These are phyloP conservation scores for Scomber japonicus DNA, from an alignment of 2,113 vertebrate genomes.

Conservation along the genomic window DNA sequence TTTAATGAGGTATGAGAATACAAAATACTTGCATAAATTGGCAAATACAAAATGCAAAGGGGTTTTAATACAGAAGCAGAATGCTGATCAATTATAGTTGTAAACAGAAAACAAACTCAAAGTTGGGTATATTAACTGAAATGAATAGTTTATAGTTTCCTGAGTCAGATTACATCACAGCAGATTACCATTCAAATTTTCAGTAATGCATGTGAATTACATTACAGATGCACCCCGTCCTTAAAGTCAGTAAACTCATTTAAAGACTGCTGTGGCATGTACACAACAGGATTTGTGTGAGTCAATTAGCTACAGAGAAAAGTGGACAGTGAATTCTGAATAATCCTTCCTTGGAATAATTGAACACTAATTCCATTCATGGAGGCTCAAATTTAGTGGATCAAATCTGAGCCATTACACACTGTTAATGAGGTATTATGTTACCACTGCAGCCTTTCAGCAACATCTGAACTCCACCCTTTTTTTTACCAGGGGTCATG, in stretches of 20 bases:
- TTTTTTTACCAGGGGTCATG: conserved; percentile 21
- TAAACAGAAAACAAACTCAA: not conserved
- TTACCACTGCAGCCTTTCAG: conserved; percentile 9
- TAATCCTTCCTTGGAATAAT: too few relatives aligned
- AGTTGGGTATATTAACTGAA: not conserved
- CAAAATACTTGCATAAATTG: too few relatives aligned
- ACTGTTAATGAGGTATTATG: conserved; percentile 6
- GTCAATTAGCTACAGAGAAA: not conserved
- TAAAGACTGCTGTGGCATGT: not conserved
- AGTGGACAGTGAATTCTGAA: not conserved
- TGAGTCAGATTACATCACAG: not conserved
- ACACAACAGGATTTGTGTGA: not conserved
- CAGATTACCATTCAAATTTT: conserved; percentile 1
- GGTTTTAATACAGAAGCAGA: too few relatives aligned
- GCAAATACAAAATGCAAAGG: too few relatives aligned
- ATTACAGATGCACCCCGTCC: not conserved
- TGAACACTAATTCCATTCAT: too few relatives aligned
- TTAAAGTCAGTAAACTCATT: not conserved
- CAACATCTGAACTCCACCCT: conserved; percentile 41
- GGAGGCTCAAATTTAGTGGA: too few relatives aligned
- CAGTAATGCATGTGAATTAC: not conserved
- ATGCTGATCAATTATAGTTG: not conserved
- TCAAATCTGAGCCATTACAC: too few relatives aligned
- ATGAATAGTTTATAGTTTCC: not conserved
- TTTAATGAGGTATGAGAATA: too few relatives aligned